Evolutionary conservation across 2,113 vertebrate genomes (phyloP).

Genomic region (Boleophthalmus pectinirostris): DNA sequence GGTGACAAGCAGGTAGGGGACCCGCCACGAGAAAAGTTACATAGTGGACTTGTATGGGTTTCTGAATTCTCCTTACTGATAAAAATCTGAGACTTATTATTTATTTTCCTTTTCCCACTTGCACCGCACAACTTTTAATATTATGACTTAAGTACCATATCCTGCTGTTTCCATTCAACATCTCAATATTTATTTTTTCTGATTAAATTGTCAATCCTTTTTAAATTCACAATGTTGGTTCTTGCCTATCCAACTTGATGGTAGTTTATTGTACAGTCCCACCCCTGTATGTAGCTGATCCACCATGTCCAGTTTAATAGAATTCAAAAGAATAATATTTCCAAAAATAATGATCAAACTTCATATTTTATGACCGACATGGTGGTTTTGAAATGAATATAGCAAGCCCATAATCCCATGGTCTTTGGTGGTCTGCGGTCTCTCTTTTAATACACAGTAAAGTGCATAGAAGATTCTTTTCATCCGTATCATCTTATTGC

Average conservation of each 20-base stretch:
- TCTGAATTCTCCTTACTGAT: too few species aligned
- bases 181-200: too few species aligned
- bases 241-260: background rate
- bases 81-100: too few species aligned
- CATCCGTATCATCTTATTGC: background rate
- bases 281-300: background rate
- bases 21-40: too few species aligned
- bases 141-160: background rate
- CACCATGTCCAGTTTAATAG: background rate
- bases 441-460: conserved; percentile 5
- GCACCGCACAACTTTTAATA: too few species aligned
- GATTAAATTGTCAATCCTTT: background rate
- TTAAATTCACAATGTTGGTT: background rate
- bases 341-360: background rate
- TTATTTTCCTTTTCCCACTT: too few species aligned
- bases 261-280: background rate
- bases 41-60: too few species aligned
- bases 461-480: background rate
- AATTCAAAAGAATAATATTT: background rate
- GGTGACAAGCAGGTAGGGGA: too few species aligned
- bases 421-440: conserved; percentile 7
- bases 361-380: background rate
- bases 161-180: too few species aligned
- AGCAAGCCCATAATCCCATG: background rate
- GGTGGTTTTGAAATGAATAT: conserved; percentile 1